A percentile compares a stretch with the other conserved stretches of the same genome.
These are phyloP conservation scores for Alca torda DNA, from an alignment of 2,797 vertebrate species.

Conservation along the genomic window DNA sequence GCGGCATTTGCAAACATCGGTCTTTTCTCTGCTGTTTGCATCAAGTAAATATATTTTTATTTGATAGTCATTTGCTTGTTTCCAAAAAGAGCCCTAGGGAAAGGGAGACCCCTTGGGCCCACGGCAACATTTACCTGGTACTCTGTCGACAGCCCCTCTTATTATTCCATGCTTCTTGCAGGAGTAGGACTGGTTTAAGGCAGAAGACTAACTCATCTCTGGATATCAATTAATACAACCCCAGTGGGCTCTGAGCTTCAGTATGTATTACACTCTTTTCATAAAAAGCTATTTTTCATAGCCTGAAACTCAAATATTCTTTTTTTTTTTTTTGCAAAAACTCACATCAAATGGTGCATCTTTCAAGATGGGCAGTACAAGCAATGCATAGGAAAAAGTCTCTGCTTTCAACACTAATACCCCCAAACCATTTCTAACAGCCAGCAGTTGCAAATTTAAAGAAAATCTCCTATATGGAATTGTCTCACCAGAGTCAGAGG, in stretches of 20 bases:
- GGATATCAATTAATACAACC: not conserved
- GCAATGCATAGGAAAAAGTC: not conserved
- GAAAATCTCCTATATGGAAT: not conserved
- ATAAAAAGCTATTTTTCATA: not conserved
- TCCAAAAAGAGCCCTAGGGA: conserved; percentile 26
- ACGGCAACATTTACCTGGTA: not conserved
- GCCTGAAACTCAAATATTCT: not conserved
- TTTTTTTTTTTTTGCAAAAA: not conserved
- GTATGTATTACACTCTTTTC: not conserved
- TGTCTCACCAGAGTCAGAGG: not conserved
- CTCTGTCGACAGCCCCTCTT: not conserved
- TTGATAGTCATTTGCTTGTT: conserved; percentile 28
- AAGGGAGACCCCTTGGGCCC: not conserved
- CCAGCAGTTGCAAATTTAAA: conserved; percentile 11
- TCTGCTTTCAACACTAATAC: not conserved
- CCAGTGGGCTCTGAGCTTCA: not conserved
- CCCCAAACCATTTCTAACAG: not conserved
- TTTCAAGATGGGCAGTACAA: not conserved
- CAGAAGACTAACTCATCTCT: not conserved
- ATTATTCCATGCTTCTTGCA: not conserved
- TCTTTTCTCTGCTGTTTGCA: conserved; percentile 4
- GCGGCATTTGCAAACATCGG: conserved; percentile 49
- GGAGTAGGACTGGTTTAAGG: not conserved
- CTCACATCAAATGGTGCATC: not conserved
- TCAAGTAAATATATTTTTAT: conserved; percentile 49